Base-by-base conservation (phyloP, 2,888 invertebrate genomes). In the Coremacera marginata region DNA sequence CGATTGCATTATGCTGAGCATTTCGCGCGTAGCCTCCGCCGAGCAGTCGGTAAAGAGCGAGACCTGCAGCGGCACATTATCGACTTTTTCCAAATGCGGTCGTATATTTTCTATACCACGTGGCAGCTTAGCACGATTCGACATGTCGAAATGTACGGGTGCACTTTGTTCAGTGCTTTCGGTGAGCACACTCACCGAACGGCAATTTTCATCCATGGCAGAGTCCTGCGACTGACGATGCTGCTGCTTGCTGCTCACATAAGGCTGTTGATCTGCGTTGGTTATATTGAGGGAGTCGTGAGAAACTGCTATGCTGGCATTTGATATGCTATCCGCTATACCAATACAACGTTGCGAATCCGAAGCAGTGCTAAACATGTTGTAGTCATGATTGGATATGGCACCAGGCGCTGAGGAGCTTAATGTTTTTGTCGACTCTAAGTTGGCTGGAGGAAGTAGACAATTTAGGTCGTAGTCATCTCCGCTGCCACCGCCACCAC, bases 11-110 rank as follows among this genome's bases (percentile, higher is more conserved):
- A 99, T 98, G 84, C 93, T 93, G 80, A 96, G 90, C 99, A 99
- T 99, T 89, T 96, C 95, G 44, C 94, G 92, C 0, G 97, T 98
- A 16, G 96, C 96, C 81, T 93, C 91, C n/a, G 97, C 94, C 1
- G 95, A 96, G 90, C 98, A 99, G 90, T 99, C 99, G 0, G 99
- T 99, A 90, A 99, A 99, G 14, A 99, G 92, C 0, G 98, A 98
- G 22, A 99, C 99, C 75, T 98, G 92, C 44, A 99, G 90, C 5
- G 99, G 99, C 71, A 99, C 99, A 90, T 99, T 99, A 90, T 99
- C 99, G 73, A 99, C 97, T 82, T 95, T 92, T 87, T 97, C 96
- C 82, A 99, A 93, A 89, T 98, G 98, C 0, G 98, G 98, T 0
- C 98, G 93, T 83, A 99, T 98, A 89, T 98, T 97, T 85, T 98